Conservation (phyloP, 2,113 vertebrate genomes). For the Phyllostomus discolor region DNA sequence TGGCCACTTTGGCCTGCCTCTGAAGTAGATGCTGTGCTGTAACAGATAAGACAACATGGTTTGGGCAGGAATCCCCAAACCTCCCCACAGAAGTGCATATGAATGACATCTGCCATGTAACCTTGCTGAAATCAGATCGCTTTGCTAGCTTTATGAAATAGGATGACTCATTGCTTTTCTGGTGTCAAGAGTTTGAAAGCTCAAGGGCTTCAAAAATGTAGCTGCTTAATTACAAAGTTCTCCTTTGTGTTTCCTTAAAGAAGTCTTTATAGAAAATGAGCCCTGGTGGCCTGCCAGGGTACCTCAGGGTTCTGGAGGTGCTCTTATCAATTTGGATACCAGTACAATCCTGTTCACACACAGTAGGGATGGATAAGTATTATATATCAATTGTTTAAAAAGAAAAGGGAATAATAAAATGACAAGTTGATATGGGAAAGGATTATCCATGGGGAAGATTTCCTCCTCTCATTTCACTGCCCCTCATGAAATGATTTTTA, state of each 20-base stretch:
- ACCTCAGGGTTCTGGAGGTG: background rate
- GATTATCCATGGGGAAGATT: background rate
- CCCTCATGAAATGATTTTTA: background rate
- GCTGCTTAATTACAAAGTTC: background rate
- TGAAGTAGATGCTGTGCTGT: background rate
- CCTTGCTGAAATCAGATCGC: background rate
- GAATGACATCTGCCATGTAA: background rate
- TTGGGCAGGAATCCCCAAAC: background rate
- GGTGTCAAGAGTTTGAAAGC: background rate
- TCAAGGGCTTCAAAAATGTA: background rate
- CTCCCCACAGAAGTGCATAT: background rate
- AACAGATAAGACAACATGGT: background rate
- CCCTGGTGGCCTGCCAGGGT: background rate
- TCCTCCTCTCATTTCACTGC: background rate
- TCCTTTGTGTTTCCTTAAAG: background rate
- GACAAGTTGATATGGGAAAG: background rate
- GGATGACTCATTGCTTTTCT: background rate
- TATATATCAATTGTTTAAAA: background rate
- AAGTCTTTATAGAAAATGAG: background rate
- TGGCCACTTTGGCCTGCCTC: background rate
- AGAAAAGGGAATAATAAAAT: background rate
- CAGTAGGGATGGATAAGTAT: background rate
- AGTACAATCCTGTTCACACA: background rate
- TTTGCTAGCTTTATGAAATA: background rate
- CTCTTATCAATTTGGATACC: background rate